These are phyloP conservation scores for Ectemnius continuus DNA, from an alignment of 2,888 invertebrate genomes.

Conservation along the genomic window DNA sequence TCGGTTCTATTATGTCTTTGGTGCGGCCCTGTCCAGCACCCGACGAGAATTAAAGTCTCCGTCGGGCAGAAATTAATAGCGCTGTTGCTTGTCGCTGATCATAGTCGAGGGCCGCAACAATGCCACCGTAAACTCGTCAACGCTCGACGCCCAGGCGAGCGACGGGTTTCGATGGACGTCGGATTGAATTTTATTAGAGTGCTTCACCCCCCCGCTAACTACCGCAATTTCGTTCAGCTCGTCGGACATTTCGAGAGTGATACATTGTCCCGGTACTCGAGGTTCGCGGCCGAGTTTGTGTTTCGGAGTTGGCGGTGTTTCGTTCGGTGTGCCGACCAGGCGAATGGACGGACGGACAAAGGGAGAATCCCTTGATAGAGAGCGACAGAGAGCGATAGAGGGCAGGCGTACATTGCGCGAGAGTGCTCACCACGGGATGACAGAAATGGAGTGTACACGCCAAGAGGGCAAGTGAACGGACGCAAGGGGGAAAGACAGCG, in stretches of 20 bases:
- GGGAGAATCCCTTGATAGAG: conserved; percentile 7
- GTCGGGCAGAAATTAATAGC: background rate
- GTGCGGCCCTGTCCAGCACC: too few species aligned
- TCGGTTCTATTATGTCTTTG: too few species aligned
- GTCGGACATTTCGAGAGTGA: conserved; percentile 7
- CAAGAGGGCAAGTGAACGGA: background rate
- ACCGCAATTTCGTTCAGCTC: background rate
- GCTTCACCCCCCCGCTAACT: background rate
- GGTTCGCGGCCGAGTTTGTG: background rate
- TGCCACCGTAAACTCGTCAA: too few species aligned
- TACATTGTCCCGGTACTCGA: conserved; percentile 1
- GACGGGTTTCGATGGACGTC: too few species aligned
- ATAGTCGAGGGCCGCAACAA: background rate
- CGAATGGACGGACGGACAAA: conserved; percentile 72
- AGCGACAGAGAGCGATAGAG: conserved; percentile 1
- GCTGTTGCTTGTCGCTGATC: conserved; percentile 1
- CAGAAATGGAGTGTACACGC: background rate
- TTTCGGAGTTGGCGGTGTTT: background rate
- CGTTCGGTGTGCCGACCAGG: background rate
- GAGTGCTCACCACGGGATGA: background rate
- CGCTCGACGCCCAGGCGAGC: too few species aligned
- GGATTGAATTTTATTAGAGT: conserved; percentile 3
- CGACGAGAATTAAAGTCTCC: background rate
- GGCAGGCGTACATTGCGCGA: background rate
- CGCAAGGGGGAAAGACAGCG: background rate